Base-by-base conservation (phyloP, 2,797 vertebrate species). In the Pelochelys cantorii region DNA sequence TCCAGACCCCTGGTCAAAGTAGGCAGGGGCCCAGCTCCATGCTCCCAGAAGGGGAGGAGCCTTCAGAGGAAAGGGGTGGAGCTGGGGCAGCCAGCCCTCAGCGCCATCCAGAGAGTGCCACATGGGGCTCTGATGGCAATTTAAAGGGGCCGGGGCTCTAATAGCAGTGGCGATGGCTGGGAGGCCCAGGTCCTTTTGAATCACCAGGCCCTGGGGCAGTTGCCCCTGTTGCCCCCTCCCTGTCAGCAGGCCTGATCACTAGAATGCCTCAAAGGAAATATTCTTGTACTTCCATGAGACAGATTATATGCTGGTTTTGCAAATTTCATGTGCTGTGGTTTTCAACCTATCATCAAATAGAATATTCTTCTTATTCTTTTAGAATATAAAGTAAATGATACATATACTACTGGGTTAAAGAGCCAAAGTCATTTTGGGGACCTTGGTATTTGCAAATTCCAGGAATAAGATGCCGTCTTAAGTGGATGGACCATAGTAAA, bases 281-380 rank as follows among this genome's bases (percentile, higher is more conserved):
- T 2, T 34, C 20, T 27, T 0, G 0, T 4, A 48, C 42, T 88
- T 90, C 55, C 71, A 55, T 13, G 22, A 23, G 53, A 25, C 52
- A 62, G n/a, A 34, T 34, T 34, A 74, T 57, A 34, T 74, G 20
- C 48, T 42, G 22, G 42, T 80, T 87, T 79, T 75, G n/a, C 84
- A 57, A 52, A 27, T 77, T 83, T 52, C 55, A 31, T 68, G 52
- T 53, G 27, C 25, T 14, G 48, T 74, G 25, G n/a, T 14, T 82
- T 85, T 87, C 68, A 92, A 53, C 34, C 48, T 18, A 8, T 56
- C 74, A n/a, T 62, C 31, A 14, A 59, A 27, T 75, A 57, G 48
- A 82, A 17, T 5, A 8, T 65, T 82, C 31, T 82, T 81, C 42
- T 37, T 79, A 3, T 34, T 75, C 53, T 56, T 75, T 79, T 31